A percentile compares a stretch with the other conserved stretches of the same genome.
phyloP scores from a whole-genome alignment of 2,888 invertebrate species.

The Drosophila stalkeri region DNA sequence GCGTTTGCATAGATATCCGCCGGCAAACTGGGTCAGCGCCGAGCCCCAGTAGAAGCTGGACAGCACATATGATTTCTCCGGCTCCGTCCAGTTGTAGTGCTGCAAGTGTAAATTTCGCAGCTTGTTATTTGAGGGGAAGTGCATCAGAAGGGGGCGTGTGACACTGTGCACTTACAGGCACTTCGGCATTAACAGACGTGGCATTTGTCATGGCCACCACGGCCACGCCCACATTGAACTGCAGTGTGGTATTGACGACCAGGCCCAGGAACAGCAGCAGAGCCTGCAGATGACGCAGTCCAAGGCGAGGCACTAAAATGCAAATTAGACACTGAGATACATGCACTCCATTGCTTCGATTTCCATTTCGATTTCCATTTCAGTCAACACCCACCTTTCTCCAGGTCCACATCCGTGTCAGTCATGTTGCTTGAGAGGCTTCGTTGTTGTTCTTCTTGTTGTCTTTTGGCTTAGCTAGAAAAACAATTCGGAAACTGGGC shows the following conservation, averaged over 20 bases:
- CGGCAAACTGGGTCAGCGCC: slow-evolving; percentile 87
- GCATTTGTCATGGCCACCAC: slow-evolving; percentile 90
- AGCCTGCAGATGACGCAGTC: slow-evolving; percentile 88
- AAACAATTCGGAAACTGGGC: background rate
- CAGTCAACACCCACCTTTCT: slow-evolving; percentile 36
- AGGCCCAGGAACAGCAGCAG: slow-evolving; percentile 88
- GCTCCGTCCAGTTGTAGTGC: slow-evolving; percentile 85
- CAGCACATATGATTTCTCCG: slow-evolving; percentile 87
- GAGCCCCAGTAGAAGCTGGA: slow-evolving; percentile 93
- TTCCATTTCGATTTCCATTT: background rate
- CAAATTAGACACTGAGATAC: slow-evolving; percentile 39
- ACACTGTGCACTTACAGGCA: slow-evolving; percentile 68
- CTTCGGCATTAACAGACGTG: slow-evolving; percentile 72
- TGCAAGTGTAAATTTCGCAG: slow-evolving; percentile 38
- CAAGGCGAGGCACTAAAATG: slow-evolving; percentile 82
- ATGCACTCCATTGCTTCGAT: background rate
- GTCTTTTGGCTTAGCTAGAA: background rate
- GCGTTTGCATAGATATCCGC: slow-evolving; percentile 88
- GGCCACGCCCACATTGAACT: slow-evolving; percentile 90
- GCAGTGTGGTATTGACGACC: slow-evolving; percentile 87
- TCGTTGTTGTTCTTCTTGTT: background rate
- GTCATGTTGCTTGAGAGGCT: slow-evolving; percentile 20
- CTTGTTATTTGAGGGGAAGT: background rate
- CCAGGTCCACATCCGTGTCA: slow-evolving; percentile 41
- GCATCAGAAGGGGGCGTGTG: background rate